Conservation (phyloP, 53 echinoderm and acorn worm species). For the Henricia sp. region DNA sequence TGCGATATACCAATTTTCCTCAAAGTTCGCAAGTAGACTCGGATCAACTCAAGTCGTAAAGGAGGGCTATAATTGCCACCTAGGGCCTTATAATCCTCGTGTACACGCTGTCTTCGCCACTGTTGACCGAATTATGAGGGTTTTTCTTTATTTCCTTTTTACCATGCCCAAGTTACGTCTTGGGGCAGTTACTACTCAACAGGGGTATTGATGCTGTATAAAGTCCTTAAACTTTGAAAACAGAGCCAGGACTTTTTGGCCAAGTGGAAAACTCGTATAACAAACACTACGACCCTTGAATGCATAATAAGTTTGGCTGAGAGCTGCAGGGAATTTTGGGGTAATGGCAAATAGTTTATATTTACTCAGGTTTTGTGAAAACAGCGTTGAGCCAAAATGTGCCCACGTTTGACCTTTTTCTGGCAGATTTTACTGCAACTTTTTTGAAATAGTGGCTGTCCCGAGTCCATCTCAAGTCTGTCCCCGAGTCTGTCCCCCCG, state of each 20-base stretch:
- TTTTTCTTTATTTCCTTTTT: neutral
- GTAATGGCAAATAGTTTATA: too few species aligned
- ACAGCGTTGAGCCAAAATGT: neutral
- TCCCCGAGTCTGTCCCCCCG: too few species aligned
- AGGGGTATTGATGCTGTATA: neutral
- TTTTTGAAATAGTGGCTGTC: too few species aligned
- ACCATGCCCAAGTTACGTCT: neutral
- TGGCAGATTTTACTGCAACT: neutral
- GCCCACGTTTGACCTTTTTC: neutral
- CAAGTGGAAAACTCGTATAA: slow-evolving; percentile 6
- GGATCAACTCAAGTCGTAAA: slow-evolving; percentile 37
- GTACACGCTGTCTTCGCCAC: neutral
- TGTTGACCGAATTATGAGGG: slow-evolving; percentile 7
- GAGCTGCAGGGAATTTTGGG: too few species aligned
- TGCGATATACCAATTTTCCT: neutral
- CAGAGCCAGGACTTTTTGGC: slow-evolving; percentile 21
- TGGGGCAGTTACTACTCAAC: slow-evolving; percentile 3
- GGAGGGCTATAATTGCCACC: slow-evolving; percentile 55
- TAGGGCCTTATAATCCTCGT: neutral
- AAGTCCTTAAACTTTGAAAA: slow-evolving; percentile 52
- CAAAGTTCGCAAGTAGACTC: slow-evolving; percentile 43
- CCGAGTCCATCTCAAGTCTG: too few species aligned
- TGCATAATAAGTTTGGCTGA: slow-evolving; percentile 13
- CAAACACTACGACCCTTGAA: neutral
- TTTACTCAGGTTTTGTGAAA: slow-evolving; percentile 35